phyloP scores from a whole-genome alignment of 2,888 invertebrate genomes.

The Strigamia maritima region DNA sequence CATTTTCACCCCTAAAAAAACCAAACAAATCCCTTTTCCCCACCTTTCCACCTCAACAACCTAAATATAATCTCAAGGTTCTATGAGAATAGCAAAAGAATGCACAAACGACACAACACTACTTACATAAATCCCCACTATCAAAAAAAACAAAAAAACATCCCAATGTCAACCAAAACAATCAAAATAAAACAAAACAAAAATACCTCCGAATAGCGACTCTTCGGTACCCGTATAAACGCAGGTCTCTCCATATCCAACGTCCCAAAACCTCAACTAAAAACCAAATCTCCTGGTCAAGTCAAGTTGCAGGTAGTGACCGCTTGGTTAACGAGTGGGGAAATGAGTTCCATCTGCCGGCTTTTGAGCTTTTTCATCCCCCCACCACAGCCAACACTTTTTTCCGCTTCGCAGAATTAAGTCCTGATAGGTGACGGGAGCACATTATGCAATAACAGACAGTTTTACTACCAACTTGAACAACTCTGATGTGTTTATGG shows the following conservation, averaged over 20 bases:
- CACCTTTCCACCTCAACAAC: not conserved
- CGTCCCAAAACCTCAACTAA: too few relatives aligned
- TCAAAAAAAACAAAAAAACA: not conserved
- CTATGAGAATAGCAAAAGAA: not conserved
- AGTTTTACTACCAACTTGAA: not conserved
- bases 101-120: not conserved
- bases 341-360: not conserved
- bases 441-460: not conserved
- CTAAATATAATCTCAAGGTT: not conserved
- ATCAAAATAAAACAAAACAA: not conserved
- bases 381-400: not conserved
- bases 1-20: not conserved
- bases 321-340: not conserved
- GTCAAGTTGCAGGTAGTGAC: too few relatives aligned
- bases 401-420: not conserved
- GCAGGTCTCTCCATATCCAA: slow-evolving; percentile 40
- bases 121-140: slow-evolving; percentile 23
- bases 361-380: not conserved
- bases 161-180: not conserved
- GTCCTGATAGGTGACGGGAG: not conserved
- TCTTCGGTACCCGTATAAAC: slow-evolving; percentile 39
- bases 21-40: not conserved
- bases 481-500: not conserved
- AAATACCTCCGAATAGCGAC: slow-evolving; percentile 2
- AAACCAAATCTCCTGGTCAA: not conserved